phyloP scores from a whole-genome alignment of 2,888 invertebrate species.

The Tenodera sinensis region DNA sequence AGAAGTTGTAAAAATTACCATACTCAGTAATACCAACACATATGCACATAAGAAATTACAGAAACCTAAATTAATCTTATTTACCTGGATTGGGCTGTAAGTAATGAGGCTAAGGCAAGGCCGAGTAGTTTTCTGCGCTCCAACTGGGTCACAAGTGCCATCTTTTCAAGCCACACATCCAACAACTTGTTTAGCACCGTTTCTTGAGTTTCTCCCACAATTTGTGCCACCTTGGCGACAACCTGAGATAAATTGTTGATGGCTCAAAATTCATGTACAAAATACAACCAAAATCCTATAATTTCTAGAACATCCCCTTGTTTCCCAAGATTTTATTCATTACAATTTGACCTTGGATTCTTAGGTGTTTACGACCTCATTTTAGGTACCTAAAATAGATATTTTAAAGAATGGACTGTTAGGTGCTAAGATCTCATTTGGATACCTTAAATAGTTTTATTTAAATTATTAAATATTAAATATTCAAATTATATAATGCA shows the following conservation, averaged over 20 bases:
- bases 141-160: conserved; percentile 71
- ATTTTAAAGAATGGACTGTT: too few relatives aligned
- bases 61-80: conserved; percentile 3
- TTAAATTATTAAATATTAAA: too few relatives aligned
- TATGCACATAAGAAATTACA: neutral
- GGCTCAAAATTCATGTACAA: too few relatives aligned
- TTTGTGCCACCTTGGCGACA: conserved; percentile 37
- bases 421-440: too few relatives aligned
- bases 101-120: conserved; percentile 49
- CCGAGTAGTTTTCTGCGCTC: conserved; percentile 81
- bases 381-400: too few relatives aligned
- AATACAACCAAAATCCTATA: too few relatives aligned
- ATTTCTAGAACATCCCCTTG: too few relatives aligned
- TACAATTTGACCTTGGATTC: too few relatives aligned
- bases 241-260: conserved; percentile 28
- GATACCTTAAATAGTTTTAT: too few relatives aligned
- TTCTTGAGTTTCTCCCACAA: conserved; percentile 43
- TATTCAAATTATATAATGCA: too few relatives aligned
- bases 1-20: neutral
- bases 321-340: too few relatives aligned
- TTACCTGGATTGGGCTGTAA: conserved; percentile 40
- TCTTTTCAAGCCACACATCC: conserved; percentile 74
- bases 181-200: conserved; percentile 67
- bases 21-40: neutral
- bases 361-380: too few relatives aligned